Base-by-base conservation (phyloP, 2,113 vertebrate species). In the Fulica atra region DNA sequence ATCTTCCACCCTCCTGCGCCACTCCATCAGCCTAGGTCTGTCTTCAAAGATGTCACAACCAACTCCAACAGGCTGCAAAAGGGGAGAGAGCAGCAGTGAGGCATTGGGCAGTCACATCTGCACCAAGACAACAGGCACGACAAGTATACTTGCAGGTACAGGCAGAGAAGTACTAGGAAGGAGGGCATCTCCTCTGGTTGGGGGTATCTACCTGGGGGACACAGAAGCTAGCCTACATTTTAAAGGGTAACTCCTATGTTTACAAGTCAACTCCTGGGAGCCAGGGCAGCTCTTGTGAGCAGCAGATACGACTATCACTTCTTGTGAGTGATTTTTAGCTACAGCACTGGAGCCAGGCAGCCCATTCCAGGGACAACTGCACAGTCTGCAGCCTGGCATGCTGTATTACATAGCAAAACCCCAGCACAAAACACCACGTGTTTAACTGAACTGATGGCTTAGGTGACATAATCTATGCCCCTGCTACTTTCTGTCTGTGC, bases 1-100 rank as follows among this genome's bases (percentile, higher is more conserved):
- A 65, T 97, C 93, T 81, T 98, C 98, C 86, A 99, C 98, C 4
- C 98, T 79, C 13, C 98, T 97, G 50, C 97, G 98, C 99, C 99
- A 99, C 51, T 98, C 98, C 10, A 36, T 81, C 88, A 99, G 97
- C 89, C 96, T 98, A 0, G 98, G 98, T 5, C 97, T 97, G 40
- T 96, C 97, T 18, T 98, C 97, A 38, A 99, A 98, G 60, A 98
- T 53, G 38, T 99, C 98, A 46, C 98, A 80, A 13, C 98, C 98
- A 13, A 94, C 86, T 79, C 97, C 98, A 17, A 98, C 53, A 10
- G 98, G 98, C 99, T 99, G 92, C 40, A 94, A 57, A 73, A 68
- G 56, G 74, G 86, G 81, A 95, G 42, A 92, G 29, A 91, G 48
- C 81, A 42, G 64, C 48, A 95, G 33, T 72, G 51, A 76, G 38